Conservation (phyloP, 2,888 invertebrate species). For the Nomada lathburiana region DNA sequence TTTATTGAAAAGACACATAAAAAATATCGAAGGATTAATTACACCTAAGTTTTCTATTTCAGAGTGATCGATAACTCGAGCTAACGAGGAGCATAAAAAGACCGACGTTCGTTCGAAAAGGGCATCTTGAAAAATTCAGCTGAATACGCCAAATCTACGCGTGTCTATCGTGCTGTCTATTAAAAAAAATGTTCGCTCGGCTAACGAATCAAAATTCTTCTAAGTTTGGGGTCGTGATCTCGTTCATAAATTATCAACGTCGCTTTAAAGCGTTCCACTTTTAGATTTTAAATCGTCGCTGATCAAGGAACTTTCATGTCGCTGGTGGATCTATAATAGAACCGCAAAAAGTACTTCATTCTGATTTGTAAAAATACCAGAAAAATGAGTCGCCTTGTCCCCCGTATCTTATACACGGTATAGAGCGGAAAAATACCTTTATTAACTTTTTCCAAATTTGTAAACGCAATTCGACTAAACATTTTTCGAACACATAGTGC, state of each 20-base stretch:
- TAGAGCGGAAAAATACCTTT: too few relatives aligned
- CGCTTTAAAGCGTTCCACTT: slow-evolving; percentile 11
- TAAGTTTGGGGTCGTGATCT: not conserved
- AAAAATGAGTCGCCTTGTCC: not conserved
- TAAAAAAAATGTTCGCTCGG: not conserved
- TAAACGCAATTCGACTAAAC: too few relatives aligned
- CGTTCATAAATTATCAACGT: slow-evolving; percentile 14
- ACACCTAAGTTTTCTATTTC: not conserved
- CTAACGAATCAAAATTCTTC: not conserved
- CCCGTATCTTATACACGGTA: too few relatives aligned
- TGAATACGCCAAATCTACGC: not conserved
- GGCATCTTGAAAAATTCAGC: not conserved
- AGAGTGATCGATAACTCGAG: not conserved
- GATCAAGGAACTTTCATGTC: slow-evolving; percentile 1
- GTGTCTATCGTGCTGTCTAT: not conserved
- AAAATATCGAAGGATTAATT: not conserved
- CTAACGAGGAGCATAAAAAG: not conserved
- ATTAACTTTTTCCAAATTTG: too few relatives aligned
- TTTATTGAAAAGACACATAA: not conserved
- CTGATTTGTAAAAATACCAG: not conserved
- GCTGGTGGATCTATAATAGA: not conserved
- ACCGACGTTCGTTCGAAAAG: not conserved
- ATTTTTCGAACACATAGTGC: too few relatives aligned
- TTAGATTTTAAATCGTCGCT: slow-evolving; percentile 5
- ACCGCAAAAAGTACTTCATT: not conserved